These are phyloP conservation scores for Chymomyza fuscimana DNA, from an alignment of 2,888 invertebrate species.

Conservation along the genomic window DNA sequence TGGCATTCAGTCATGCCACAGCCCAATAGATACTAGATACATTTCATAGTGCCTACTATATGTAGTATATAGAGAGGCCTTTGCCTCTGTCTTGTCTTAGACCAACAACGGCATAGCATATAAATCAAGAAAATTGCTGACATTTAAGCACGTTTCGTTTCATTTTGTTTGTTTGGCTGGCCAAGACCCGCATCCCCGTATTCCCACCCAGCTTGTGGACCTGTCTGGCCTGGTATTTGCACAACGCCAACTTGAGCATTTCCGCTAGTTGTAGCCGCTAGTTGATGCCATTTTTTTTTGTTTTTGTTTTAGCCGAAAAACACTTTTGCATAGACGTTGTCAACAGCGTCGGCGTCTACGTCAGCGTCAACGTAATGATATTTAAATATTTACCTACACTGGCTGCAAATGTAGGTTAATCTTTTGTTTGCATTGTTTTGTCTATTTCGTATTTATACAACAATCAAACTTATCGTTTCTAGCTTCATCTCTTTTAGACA, in stretches of 20 bases:
- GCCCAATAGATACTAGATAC: slow-evolving; percentile 47
- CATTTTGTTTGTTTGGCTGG: slow-evolving; percentile 34
- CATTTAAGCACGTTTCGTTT: slow-evolving; percentile 71
- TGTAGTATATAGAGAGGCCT: neutral
- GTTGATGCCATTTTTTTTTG: slow-evolving; percentile 35
- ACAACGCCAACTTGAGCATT: slow-evolving; percentile 52
- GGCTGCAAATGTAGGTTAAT: slow-evolving; percentile 68
- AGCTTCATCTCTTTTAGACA: neutral
- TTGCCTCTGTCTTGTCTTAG: neutral
- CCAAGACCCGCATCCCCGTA: neutral
- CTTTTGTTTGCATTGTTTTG: slow-evolving; percentile 63
- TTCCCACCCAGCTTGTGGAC: neutral
- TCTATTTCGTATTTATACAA: slow-evolving; percentile 29
- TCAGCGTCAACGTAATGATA: slow-evolving; percentile 60
- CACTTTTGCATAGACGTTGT: slow-evolving; percentile 34
- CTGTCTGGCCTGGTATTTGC: slow-evolving; percentile 47
- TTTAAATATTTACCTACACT: slow-evolving; percentile 71
- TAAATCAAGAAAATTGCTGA: slow-evolving; percentile 74
- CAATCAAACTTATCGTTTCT: neutral
- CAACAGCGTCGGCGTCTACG: neutral
- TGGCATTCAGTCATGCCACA: slow-evolving; percentile 9
- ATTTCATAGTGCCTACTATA: neutral
- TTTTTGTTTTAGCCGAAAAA: slow-evolving; percentile 34
- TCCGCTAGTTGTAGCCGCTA: slow-evolving; percentile 64
- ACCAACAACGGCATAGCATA: slow-evolving; percentile 38